These are phyloP conservation scores for Homarus gammarus DNA, from an alignment of 2,888 invertebrate genomes.

Conservation along the genomic window DNA sequence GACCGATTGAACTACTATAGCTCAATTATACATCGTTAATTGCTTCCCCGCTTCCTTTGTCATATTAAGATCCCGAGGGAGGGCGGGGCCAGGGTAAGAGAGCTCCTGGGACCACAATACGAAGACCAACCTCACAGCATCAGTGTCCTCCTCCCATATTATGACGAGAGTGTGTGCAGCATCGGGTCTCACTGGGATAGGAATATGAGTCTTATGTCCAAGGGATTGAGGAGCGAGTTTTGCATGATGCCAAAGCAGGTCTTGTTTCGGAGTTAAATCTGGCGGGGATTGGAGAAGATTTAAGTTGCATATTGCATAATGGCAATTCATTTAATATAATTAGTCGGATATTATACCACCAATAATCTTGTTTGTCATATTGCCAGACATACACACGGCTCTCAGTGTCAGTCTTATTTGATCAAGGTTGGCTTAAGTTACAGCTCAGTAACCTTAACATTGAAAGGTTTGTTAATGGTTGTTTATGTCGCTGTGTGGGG, in stretches of 20 bases:
- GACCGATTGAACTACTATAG: slow-evolving; percentile 24
- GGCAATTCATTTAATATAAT: background rate
- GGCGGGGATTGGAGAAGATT: background rate
- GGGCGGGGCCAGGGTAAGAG: background rate
- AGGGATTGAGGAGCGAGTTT: background rate
- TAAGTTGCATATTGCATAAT: background rate
- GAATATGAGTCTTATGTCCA: background rate
- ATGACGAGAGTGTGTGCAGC: background rate
- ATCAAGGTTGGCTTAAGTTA: too few relatives aligned
- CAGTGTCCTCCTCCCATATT: background rate
- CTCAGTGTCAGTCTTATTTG: too few relatives aligned
- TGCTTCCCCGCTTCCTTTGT: slow-evolving; percentile 49
- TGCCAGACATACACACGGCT: too few relatives aligned
- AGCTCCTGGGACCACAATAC: background rate
- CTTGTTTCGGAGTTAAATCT: background rate
- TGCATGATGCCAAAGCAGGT: background rate
- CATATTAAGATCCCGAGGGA: slow-evolving; percentile 43
- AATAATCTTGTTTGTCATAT: background rate
- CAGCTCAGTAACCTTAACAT: too few relatives aligned
- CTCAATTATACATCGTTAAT: slow-evolving; percentile 46
- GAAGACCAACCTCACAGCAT: background rate
- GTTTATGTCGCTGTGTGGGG: too few relatives aligned
- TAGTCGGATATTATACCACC: background rate
- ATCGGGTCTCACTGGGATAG: background rate
- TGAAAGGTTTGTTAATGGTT: too few relatives aligned